These are phyloP conservation scores for Ctenodactylus gundi DNA, from an alignment of 2,113 vertebrate genomes.

Conservation along the genomic window DNA sequence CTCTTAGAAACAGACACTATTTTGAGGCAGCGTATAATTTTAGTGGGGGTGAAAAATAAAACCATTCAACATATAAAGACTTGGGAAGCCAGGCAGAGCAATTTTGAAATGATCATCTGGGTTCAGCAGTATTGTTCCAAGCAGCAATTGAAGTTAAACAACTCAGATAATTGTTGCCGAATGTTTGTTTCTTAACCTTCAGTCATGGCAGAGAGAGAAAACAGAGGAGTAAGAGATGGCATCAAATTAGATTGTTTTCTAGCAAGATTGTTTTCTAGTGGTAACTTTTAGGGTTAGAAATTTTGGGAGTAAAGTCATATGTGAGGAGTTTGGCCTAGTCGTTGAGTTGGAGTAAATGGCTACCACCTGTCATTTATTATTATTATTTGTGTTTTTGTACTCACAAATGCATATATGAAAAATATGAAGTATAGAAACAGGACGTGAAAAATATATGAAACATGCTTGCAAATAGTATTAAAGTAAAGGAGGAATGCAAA, in stretches of 20 bases:
- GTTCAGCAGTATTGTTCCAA: not conserved
- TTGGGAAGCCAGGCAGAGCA: not conserved
- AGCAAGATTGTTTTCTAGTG: too few relatives aligned
- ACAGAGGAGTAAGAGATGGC: not conserved
- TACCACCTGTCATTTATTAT: not conserved
- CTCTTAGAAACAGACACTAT: not conserved
- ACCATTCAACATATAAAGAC: not conserved
- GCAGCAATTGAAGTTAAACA: not conserved
- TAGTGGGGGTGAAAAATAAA: not conserved
- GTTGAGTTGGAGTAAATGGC: not conserved
- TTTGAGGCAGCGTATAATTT: not conserved
- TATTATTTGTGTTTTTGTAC: not conserved
- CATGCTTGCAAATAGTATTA: not conserved
- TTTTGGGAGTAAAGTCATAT: too few relatives aligned
- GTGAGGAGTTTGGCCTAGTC: not conserved
- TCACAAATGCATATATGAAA: not conserved
- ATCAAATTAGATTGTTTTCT: not conserved
- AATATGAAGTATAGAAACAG: not conserved
- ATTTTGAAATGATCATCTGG: not conserved
- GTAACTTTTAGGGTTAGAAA: too few relatives aligned
- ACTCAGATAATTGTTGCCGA: not conserved
- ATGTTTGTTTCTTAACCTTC: not conserved
- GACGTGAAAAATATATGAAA: not conserved
- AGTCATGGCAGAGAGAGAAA: not conserved
- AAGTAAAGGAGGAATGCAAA: not conserved